Base-by-base conservation (phyloP, 2,797 vertebrate species). In the Gymnothorax reevesii region DNA sequence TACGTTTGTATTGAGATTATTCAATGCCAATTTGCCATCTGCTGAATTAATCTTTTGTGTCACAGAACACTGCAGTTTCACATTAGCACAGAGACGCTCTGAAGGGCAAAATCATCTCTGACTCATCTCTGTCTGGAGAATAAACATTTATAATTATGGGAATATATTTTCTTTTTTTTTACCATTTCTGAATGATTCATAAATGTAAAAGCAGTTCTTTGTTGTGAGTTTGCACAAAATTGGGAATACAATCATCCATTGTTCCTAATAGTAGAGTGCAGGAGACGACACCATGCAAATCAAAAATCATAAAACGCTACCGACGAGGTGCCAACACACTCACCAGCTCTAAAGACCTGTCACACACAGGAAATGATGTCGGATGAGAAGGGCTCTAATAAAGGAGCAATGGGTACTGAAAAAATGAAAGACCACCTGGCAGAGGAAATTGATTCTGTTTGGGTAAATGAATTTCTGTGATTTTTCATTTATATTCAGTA, bases 401-500 rank as follows among this genome's bases (percentile, higher is more conserved):
- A 52, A 13, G 49, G 54, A 7, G 2, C 49, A 33, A 4, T 2
- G 15, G 1, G 71, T 10, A 42, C 4, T 49, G 12, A 27, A 2
- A 54, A 22, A 20, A 17, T 52, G 49, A 79, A 79, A 79, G 75
- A 54, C 75, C 15, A 54, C 42, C 49, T 22, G 52, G 49, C 54
- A 20, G 75, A 54, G 49, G 49, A 79, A 54, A 79, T 52, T 10
- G 75, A 22, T 79, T 79, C 54, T 79, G 42, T 79, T 79, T 79
- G 75, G 27, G 7, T 79, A 79, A 79, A 79, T 79, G 15, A 54
- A 79, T 54, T 79, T 79, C 10, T 75, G 54, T 75, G 42, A 75
- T 75, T 79, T 79, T 54, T 54, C 75, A 79, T 79, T 79, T 79
- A 54, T 79, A 79, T 79, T 52, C 75, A 54, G 22, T n/a, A 54